Conservation (phyloP, 2,888 invertebrate species). For the Cyclophora punctaria region DNA sequence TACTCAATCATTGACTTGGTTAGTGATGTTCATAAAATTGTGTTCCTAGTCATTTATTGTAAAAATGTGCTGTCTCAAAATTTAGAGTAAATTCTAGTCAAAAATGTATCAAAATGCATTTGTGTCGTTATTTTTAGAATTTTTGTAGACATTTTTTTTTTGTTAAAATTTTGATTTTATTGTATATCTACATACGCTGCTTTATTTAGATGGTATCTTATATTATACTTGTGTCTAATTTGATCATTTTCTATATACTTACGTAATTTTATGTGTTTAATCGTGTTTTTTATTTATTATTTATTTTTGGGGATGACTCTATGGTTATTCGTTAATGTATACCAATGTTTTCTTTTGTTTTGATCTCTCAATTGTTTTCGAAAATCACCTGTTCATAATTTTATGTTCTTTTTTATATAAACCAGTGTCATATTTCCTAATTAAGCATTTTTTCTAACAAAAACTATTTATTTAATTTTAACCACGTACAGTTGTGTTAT, state of each 20-base stretch:
- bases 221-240: constrained; percentile 4
- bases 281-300: background rate
- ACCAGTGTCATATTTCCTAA: too few relatives aligned
- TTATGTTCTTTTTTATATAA: too few relatives aligned
- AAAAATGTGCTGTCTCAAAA: too few relatives aligned
- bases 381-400: too few relatives aligned
- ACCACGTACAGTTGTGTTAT: too few relatives aligned
- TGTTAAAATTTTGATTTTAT: background rate
- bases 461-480: too few relatives aligned
- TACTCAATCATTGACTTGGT: too few relatives aligned
- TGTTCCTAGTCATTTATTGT: too few relatives aligned
- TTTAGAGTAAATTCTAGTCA: constrained; percentile 1
- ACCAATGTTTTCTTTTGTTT: constrained; percentile 2
- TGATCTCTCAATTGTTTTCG: background rate
- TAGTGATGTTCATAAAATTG: too few relatives aligned
- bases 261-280: too few relatives aligned
- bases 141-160: background rate
- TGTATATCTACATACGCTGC: constrained; percentile 23
- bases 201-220: constrained; percentile 6
- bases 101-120: background rate
- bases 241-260: background rate
- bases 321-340: background rate
- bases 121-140: background rate
- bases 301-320: too few relatives aligned
- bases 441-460: too few relatives aligned